Conservation (phyloP, 2,797 vertebrate genomes). For the Mastacembelus armatus region DNA sequence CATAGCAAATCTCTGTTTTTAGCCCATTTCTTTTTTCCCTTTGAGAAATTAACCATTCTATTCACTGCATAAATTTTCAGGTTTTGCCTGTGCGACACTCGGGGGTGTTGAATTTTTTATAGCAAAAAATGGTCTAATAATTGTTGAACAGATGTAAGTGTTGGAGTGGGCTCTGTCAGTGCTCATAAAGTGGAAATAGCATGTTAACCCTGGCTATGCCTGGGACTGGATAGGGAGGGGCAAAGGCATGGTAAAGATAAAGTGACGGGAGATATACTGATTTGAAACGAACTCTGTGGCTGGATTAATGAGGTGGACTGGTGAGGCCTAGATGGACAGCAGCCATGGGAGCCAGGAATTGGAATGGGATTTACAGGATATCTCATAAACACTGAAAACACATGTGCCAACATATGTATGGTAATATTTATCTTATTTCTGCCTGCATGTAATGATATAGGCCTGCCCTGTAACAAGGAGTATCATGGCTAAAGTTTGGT, state of each 20-base stretch:
- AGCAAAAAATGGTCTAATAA: constrained; percentile 98
- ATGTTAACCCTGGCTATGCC: constrained; percentile 90
- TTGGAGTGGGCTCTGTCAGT: constrained; percentile 92
- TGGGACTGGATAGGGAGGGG: constrained; percentile 47
- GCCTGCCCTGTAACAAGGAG: background rate
- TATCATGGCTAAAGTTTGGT: constrained; percentile 14
- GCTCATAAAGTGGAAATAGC: constrained; percentile 95
- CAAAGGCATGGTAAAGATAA: constrained; percentile 1
- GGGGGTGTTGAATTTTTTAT: constrained; percentile 99
- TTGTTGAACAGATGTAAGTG: constrained; percentile 99
- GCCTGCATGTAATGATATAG: constrained; percentile 33
- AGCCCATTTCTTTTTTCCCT: constrained; percentile 80
- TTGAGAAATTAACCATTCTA: constrained; percentile 97
- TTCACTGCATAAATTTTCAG: constrained; percentile 98
- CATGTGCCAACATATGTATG: constrained; percentile 35
- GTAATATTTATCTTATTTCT: constrained; percentile 41
- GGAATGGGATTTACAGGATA: constrained; percentile 32
- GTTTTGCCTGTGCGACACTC: constrained; percentile 95
- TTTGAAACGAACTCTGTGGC: constrained; percentile 55
- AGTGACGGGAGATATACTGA: constrained; percentile 34
- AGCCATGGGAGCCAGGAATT: constrained; percentile 44
- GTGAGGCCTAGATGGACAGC: constrained; percentile 23
- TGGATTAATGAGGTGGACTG: constrained; percentile 56
- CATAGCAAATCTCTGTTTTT: constrained; percentile 92
- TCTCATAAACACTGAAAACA: constrained; percentile 52